phyloP scores from a whole-genome alignment of 1,140 invertebrate genomes.

The Temnothorax longispinosus region DNA sequence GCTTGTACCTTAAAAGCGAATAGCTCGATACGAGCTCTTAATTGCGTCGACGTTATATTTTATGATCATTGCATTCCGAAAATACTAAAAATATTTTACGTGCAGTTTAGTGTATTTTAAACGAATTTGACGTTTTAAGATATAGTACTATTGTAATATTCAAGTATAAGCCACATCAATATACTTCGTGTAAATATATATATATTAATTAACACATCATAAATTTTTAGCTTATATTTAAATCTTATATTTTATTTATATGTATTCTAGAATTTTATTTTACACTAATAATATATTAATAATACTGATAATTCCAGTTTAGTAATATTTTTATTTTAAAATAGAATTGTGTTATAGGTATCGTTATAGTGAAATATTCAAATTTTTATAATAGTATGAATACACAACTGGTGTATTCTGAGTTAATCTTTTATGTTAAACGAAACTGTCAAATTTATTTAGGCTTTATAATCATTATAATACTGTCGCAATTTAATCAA shows the following conservation, averaged over 20 bases:
- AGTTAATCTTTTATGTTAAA: neutral
- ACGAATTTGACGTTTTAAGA: neutral
- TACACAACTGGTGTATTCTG: neutral
- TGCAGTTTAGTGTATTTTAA: neutral
- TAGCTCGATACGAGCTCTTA: neutral
- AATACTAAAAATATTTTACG: neutral
- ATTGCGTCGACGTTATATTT: neutral
- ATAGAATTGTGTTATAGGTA: neutral
- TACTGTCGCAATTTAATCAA: neutral
- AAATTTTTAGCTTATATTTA: neutral
- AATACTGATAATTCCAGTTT: neutral
- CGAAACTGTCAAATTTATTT: neutral
- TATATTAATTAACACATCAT: neutral
- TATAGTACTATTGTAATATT: neutral
- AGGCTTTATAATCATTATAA: neutral
- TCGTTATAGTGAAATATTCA: neutral
- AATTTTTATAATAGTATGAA: neutral
- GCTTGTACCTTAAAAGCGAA: slow-evolving; percentile 31
- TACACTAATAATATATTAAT: neutral
- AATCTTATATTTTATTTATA: neutral
- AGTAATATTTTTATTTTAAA: neutral
- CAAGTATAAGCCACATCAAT: neutral
- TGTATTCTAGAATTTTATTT: neutral
- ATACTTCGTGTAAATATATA: neutral
- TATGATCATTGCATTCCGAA: neutral